phyloP scores from a whole-genome alignment of 2,113 vertebrate species.

The Circaetus cinerascens region DNA sequence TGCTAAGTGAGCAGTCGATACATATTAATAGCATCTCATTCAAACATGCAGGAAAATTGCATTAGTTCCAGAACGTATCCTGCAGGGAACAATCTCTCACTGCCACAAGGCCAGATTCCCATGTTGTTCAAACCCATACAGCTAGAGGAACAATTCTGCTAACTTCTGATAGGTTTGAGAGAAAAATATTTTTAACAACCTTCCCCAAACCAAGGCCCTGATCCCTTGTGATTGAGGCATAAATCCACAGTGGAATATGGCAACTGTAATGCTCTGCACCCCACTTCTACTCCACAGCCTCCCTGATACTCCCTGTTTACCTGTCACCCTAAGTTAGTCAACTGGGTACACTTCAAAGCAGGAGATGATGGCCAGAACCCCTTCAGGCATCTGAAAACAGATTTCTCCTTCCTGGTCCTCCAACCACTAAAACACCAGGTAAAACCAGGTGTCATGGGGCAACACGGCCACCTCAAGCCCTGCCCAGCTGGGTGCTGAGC shows the following conservation, averaged over 20 bases:
- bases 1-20: slow-evolving; percentile 33
- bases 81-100: slow-evolving; percentile 13
- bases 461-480: not conserved
- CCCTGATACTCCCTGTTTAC: not conserved
- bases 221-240: not conserved
- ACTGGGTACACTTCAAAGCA: not conserved
- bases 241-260: not conserved
- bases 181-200: not conserved
- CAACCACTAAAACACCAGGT: not conserved
- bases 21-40: slow-evolving; percentile 28
- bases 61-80: slow-evolving; percentile 3
- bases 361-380: not conserved
- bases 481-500: not conserved
- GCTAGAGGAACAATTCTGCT: not conserved
- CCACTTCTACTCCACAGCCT: not conserved
- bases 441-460: not conserved
- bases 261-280: not conserved
- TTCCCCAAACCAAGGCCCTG: not conserved
- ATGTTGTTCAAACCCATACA: not conserved
- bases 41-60: slow-evolving; percentile 19
- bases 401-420: not conserved
- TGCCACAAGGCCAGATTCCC: not conserved
- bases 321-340: not conserved
- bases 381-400: not conserved
- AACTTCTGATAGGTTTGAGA: not conserved